Base-by-base conservation (phyloP, 2,888 invertebrate genomes). In the Platycnemis pennipes region DNA sequence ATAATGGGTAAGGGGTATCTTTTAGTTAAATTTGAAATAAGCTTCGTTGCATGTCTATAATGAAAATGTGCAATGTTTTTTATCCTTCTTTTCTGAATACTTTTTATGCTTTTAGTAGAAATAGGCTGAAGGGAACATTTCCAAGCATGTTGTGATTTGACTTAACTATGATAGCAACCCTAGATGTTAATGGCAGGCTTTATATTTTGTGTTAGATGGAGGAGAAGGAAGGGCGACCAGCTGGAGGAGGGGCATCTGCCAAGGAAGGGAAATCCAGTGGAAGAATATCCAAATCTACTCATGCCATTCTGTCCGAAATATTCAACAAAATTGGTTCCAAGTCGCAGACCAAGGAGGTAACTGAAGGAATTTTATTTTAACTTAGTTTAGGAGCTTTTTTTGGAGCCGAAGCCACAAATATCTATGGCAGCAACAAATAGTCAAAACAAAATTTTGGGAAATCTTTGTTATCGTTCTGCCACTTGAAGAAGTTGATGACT, bases 271-370 rank as follows among this genome's bases (percentile, higher is more conserved):
- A 96, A 95, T 95, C 96, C 94, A 96, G 97, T 88, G 96, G 97
- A 96, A 97, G 97, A 0, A 96, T 98, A 94, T 98, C 98, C 5
- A 98, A 98, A 95, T 97, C 97, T 37, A 98, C 98, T n/a, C 99
- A 99, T 96, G 99, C 98, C 95, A 98, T 98, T 95, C 97, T 99
- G 94, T 98, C 98, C 0, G 98, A 98, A 96, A 99, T 99, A 95
- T 98, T 99, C 95, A 98, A 98, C 96, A 98, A 99, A 95, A 99
- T 99, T 96, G 99, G 99, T 77, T 98, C 98, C 89, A 99, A 98
- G 96, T 98, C 99, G 95, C 98, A 98, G 95, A 98, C 98, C 4
- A 97, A 97, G 96, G 97, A 97, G 96, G 97, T 97, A 95, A 94
- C 95, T 94, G 44, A 26, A 4, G 0, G 13, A 37, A 11, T 77